phyloP scores from a whole-genome alignment of 2,113 vertebrate species.

The human region DNA sequence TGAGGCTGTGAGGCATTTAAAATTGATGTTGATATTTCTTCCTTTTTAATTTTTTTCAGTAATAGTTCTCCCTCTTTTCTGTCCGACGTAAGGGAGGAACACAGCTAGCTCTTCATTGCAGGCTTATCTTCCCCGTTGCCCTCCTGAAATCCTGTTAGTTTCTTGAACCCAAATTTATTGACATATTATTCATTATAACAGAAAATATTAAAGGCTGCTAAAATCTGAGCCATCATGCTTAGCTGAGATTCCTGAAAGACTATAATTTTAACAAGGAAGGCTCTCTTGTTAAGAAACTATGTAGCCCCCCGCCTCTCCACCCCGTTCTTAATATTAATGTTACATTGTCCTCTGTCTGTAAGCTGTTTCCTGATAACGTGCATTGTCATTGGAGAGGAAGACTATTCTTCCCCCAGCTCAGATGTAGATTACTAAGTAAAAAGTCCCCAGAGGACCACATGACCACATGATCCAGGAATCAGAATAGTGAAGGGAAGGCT shows the following conservation, averaged over 20 bases:
- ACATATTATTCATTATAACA: background rate
- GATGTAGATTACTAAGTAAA: background rate
- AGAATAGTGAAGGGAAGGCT: background rate
- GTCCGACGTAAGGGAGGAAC: background rate
- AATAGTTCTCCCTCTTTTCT: background rate
- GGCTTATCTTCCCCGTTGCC: background rate
- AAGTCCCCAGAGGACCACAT: background rate
- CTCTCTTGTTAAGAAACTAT: background rate
- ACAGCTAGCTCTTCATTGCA: background rate
- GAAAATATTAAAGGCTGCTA: background rate
- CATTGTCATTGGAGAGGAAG: background rate
- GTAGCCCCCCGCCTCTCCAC: too few species aligned
- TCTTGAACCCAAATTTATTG: background rate
- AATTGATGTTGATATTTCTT: background rate
- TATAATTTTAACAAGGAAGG: background rate
- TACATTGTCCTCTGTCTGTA: background rate
- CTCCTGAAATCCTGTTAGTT: background rate
- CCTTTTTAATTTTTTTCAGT: accelerated
- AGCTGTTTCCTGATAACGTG: background rate
- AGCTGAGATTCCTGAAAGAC: background rate
- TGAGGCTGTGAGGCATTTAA: background rate
- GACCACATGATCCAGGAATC: background rate
- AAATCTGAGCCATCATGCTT: background rate
- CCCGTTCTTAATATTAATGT: background rate
- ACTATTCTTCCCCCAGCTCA: background rate